Conservation (phyloP, 1,140 invertebrate species). For the Heliconius congener region DNA sequence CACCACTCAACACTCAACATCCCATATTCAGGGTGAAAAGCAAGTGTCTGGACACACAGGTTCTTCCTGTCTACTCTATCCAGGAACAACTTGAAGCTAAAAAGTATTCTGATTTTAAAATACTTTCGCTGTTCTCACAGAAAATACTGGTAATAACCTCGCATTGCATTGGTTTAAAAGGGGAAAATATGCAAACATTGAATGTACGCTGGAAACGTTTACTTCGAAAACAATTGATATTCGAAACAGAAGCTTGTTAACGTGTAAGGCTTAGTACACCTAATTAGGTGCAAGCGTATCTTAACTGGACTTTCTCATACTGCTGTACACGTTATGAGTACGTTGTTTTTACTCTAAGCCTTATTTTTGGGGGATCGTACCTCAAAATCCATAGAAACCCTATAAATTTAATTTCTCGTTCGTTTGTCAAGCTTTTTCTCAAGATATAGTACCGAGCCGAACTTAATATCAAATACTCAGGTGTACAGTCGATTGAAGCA, state of each 20-base stretch:
- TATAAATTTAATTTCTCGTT: neutral
- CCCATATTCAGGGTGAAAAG: too few relatives aligned
- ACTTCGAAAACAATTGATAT: constrained; percentile 4
- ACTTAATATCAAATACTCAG: too few relatives aligned
- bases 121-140: neutral
- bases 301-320: neutral
- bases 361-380: too few relatives aligned
- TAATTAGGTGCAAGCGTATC: neutral
- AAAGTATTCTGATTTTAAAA: neutral
- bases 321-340: neutral
- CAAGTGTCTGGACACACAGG: too few relatives aligned
- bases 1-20: too few relatives aligned
- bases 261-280: neutral
- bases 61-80: neutral
- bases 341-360: neutral
- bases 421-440: neutral
- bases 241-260: constrained; percentile 1
- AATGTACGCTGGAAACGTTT: neutral
- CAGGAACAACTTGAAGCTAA: neutral
- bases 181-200: neutral
- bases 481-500: too few relatives aligned
- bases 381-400: too few relatives aligned
- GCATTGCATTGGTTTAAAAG: neutral
- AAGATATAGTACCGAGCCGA: too few relatives aligned
- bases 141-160: neutral